A percentile compares a stretch with the other conserved stretches of the same genome.
Conservation (phyloP, 2,797 vertebrate species). For the Falco peregrinus region DNA sequence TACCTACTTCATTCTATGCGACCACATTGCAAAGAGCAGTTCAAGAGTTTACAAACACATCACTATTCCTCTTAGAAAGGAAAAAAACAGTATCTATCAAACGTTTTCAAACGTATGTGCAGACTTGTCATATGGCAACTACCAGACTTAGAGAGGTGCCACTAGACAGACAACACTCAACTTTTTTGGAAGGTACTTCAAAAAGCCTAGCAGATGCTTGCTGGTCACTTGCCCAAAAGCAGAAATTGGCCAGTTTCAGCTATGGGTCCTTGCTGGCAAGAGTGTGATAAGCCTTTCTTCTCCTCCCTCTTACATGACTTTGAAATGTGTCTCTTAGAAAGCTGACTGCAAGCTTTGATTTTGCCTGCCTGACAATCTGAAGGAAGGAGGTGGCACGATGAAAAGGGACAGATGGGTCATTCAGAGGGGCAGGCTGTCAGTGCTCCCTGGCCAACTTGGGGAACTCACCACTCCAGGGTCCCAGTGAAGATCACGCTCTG, state of each 20-base stretch:
- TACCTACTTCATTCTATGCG: not conserved
- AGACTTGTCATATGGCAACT: conserved; percentile 28
- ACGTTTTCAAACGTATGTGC: not conserved
- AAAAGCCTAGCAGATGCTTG: conserved; percentile 19
- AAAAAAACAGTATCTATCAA: not conserved
- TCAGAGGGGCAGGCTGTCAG: not conserved
- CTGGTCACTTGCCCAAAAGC: conserved; percentile 44
- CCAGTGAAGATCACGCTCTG: not conserved
- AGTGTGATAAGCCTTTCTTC: not conserved
- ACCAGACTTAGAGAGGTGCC: conserved; percentile 21
- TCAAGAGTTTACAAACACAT: not conserved
- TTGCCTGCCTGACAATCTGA: not conserved
- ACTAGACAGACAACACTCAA: conserved; percentile 14
- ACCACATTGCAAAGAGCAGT: not conserved
- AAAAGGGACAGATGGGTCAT: not conserved
- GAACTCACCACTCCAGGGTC: not conserved
- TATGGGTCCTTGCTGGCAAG: not conserved
- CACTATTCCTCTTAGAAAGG: not conserved
- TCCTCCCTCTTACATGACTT: not conserved
- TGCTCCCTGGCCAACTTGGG: not conserved
- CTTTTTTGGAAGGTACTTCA: conserved; percentile 41
- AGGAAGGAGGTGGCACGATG: not conserved
- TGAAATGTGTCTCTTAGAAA: not conserved
- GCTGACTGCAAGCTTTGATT: conserved; percentile 25
- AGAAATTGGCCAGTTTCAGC: conserved; percentile 26